Evolutionary conservation across 2,113 vertebrate genomes (phyloP), one percentile per base, ranked within the genome.

Genomic region (Sapayoa aenigma): DNA sequence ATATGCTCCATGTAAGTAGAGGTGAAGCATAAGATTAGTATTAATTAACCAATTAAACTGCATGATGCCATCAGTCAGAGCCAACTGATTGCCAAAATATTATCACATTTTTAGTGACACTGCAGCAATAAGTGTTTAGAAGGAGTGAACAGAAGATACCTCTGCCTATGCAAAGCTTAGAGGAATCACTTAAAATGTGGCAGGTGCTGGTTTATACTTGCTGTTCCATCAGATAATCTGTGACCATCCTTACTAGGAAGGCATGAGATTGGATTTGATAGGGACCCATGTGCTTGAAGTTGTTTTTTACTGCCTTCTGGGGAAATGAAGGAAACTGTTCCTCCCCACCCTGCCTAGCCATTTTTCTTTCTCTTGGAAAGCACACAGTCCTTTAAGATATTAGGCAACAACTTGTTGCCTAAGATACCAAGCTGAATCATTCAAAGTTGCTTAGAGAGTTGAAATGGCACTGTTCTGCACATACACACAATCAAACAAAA

Each of bases 301-400:
- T 47, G 6, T 41, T 90, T 23, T 66, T 63, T 11, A 7, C 41
- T 60, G 56, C 46, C 25, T 69, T n/a, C 41, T 83, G 62, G 37
- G 23, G 17, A 77, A 69, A 69, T 13, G 11, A 50, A 83, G 53
- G 71, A 87, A 66, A 68, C 37, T 83, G 10, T 68, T 83, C 24
- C 44, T 73, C 33, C 58, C 12, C 16, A 69, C 42, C 67, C 63
- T 76, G 72, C 35, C 50, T 28, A 44, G 24, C 22, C 41, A 7
- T 83, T 90, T 90, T 77, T 74, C 67, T 55, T 68, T 73, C 63
- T 69, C 12, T 83, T 94, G 59, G 42, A 77, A 80, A 72, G 15
- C 69, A 41, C 46, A 21, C 8, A 22, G 28, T 37, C n/a, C 46
- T 90, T 92, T 76, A 56, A 84, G 74, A 62, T n/a, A n/a, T 69